Percentiles rank a stretch among this genome's conserved stretches.
phyloP scores from a whole-genome alignment of 2,113 vertebrate species.

The Chaenogobius annularis region DNA sequence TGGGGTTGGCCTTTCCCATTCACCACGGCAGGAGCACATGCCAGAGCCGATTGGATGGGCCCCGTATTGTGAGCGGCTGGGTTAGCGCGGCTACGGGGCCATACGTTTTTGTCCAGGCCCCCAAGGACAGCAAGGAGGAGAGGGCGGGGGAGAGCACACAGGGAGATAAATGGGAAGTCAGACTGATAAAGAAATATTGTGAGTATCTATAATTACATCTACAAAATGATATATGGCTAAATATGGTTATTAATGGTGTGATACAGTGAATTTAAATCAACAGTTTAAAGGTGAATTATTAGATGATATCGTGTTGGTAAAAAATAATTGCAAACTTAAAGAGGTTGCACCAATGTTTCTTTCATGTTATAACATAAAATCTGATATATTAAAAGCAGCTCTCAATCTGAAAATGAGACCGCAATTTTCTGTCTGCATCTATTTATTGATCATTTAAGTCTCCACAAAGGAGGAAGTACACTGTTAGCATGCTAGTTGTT shows the following conservation, averaged over 20 bases:
- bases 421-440: no score
- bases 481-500: no score
- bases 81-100: constrained; percentile 14
- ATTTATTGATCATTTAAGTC: no score
- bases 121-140: constrained; percentile 20
- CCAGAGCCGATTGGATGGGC: constrained; percentile 64
- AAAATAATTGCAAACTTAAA: neutral
- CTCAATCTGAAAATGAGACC: no score
- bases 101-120: constrained; percentile 10
- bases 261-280: no score
- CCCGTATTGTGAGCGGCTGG: constrained; percentile 53
- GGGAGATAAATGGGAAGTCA: constrained; percentile 10
- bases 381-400: no score
- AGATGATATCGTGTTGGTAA: neutral
- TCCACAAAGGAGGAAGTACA: no score
- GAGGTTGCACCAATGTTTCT: no score
- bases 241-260: neutral
- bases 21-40: constrained; percentile 57
- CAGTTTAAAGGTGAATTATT: neutral
- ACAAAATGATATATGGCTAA: constrained; percentile 4
- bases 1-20: constrained; percentile 58
- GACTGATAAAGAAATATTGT: neutral
- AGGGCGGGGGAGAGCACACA: neutral
- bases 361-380: no score
- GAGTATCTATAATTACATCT: constrained; percentile 14